These are phyloP conservation scores for Vannuccia rotundouncinata DNA, from an alignment of 2,888 invertebrate genomes.

Conservation along the genomic window DNA sequence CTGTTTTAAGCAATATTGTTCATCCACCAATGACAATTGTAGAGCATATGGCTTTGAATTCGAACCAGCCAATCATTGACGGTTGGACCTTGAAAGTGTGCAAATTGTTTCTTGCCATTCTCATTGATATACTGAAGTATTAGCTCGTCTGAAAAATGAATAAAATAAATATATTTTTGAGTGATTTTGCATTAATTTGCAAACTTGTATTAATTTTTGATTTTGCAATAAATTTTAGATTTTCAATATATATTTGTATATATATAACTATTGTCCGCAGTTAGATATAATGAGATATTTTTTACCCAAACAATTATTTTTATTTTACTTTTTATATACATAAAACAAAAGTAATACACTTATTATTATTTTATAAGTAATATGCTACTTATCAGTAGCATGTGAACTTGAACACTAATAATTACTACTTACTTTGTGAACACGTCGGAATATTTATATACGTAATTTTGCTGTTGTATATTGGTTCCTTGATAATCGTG, in stretches of 20 bases:
- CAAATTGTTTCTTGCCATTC: constrained; percentile 19
- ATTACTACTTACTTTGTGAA: background rate
- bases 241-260: background rate
- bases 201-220: background rate
- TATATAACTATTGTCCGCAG: background rate
- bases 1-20: background rate
- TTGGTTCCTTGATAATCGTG: constrained; percentile 30
- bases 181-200: background rate
- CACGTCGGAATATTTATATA: constrained; percentile 29
- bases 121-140: constrained; percentile 30
- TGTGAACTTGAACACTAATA: too few relatives aligned
- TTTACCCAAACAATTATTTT: background rate
- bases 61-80: background rate
- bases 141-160: constrained; percentile 16
- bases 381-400: too few relatives aligned
- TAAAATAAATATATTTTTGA: background rate
- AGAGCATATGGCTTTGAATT: constrained; percentile 28
- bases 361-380: too few relatives aligned
- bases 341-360: too few relatives aligned
- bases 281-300: background rate
- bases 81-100: constrained; percentile 11
- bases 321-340: too few relatives aligned
- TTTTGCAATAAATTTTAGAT: background rate
- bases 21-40: constrained; percentile 32
- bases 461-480: constrained; percentile 8